Evolutionary conservation across 1,140 invertebrate genomes (phyloP).

Genomic region (Drosophila burlai): DNA sequence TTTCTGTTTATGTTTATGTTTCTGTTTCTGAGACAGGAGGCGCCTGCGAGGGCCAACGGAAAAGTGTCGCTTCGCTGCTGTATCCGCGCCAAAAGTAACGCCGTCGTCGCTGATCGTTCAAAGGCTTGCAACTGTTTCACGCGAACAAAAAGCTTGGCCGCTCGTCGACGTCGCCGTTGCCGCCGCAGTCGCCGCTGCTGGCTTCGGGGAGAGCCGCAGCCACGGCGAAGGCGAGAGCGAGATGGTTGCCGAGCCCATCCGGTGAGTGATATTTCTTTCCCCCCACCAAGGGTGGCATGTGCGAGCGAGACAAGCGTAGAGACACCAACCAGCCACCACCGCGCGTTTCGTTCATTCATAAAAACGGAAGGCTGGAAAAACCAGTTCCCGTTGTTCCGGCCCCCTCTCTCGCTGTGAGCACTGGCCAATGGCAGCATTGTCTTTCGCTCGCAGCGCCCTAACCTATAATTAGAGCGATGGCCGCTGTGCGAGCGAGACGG

Average conservation of each 20-base stretch:
- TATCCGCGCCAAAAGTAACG: conserved; percentile 83
- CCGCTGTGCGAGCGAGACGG: conserved; percentile 72
- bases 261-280: background rate
- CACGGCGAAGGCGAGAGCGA: background rate
- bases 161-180: conserved; percentile 27
- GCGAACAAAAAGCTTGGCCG: conserved; percentile 83
- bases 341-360: conserved; percentile 24
- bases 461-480: conserved; percentile 85
- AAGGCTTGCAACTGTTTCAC: conserved; percentile 85
- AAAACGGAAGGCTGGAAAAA: conserved; percentile 16
- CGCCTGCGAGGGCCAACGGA: conserved; percentile 58
- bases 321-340: conserved; percentile 24
- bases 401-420: conserved; percentile 43
- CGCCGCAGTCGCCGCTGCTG: conserved; percentile 19
- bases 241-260: conserved; percentile 2
- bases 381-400: conserved; percentile 54
- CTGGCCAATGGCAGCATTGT: conserved; percentile 62
- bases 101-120: conserved; percentile 85
- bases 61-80: conserved; percentile 58
- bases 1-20: conserved; percentile 27
- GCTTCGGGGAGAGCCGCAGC: conserved; percentile 7
- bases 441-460: conserved; percentile 42
- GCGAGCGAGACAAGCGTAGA: conserved; percentile 27
- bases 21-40: conserved; percentile 61
- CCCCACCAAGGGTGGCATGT: background rate